These are phyloP conservation scores for Drosophila melanogaster DNA, from an alignment of 1,140 invertebrate genomes.

Conservation along the genomic window Release_6_plus_ISO1_MT NT_033779.5:7813001-7813500, in stretches of 20 bases:
- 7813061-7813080: neutral
- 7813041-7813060: neutral
- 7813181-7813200: no score
- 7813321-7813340: constrained; percentile 78
- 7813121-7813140: no score
- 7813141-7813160: no score
- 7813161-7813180: no score
- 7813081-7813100: no score
- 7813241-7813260: neutral
- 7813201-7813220: no score
- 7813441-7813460: constrained; percentile 1
- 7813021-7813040: constrained; percentile 26
- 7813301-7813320: constrained; percentile 52
- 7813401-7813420: constrained; percentile 31
- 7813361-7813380: constrained; percentile 37
- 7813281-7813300: constrained; percentile 61
- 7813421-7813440: constrained; percentile 8
- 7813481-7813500: constrained; percentile 46
- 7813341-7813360: constrained; percentile 55
- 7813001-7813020: constrained; percentile 28
- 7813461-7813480: constrained; percentile 7
- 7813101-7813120: no score
- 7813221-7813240: no score
- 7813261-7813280: constrained; percentile 23
- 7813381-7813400: constrained; percentile 70